Conservation (phyloP, 2,113 vertebrate genomes). For the Thalassoma bifasciatum region DNA sequence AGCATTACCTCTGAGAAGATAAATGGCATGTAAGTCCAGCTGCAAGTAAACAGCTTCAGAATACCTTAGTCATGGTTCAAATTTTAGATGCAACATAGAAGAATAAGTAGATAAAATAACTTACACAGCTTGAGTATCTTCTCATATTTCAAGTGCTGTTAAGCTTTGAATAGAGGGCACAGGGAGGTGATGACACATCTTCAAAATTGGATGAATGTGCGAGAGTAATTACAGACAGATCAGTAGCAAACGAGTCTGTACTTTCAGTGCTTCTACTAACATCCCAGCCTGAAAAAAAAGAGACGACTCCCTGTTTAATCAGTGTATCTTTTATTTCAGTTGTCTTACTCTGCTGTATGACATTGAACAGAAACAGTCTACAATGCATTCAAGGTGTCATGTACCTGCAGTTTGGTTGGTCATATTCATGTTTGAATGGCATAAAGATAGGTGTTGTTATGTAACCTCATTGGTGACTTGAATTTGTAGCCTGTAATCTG, state of each 20-base stretch:
- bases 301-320: too few relatives aligned
- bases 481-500: not conserved
- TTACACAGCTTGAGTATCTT: not conserved
- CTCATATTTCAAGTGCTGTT: not conserved
- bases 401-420: too few relatives aligned
- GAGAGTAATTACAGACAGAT: not conserved
- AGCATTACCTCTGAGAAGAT: not conserved
- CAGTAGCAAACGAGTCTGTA: not conserved
- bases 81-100: not conserved
- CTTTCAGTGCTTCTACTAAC: conserved; percentile 1
- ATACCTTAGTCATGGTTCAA: not conserved
- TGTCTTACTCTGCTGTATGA: too few relatives aligned
- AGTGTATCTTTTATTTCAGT: too few relatives aligned
- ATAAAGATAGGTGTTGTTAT: too few relatives aligned
- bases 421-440: too few relatives aligned
- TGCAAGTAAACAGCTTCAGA: not conserved
- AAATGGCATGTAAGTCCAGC: not conserved
- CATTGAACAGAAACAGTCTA: too few relatives aligned
- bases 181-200: not conserved
- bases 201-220: conserved; percentile 9
- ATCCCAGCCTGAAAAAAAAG: not conserved
- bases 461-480: not conserved
- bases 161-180: not conserved
- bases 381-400: too few relatives aligned
- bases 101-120: not conserved